Evolutionary conservation across 2,888 invertebrate species (phyloP), one percentile per base, ranked within the genome.

Genomic region (Thyatira batis): DNA sequence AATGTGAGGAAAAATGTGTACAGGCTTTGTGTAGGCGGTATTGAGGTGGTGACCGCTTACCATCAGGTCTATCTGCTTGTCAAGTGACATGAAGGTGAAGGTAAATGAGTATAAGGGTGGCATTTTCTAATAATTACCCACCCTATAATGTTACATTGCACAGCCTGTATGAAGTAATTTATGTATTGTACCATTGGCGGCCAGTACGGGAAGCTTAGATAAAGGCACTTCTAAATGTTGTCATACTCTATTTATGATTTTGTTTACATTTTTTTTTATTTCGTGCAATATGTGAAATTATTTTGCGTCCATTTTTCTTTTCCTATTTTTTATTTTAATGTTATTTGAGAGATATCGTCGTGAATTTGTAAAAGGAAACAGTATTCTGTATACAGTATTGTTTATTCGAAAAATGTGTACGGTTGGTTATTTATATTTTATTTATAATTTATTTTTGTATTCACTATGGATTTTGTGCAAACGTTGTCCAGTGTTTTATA

Each of bases 271-370:
- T 74, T 69, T 67, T 73, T 75, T 77, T 74, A 71, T 73, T 67
- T 78, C 82, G 91, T 92, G 91, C 91, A 91, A 91, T 91, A 92
- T 78, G 70, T 81, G 84, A 82, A 90, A 90, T 86, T 84, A 75
- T 81, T 88, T 91, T 91, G 87, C 91, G 91, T 91, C 91, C 91
- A 89, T 86, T 80, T 80, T 82, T 73, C 70, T 72, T 78, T 67
- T 70, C 60, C 60, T 54, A 58, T 63, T 58, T 62, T 67, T 61
- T 54, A 44, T 57, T 59, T 58, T 65, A 60, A 58, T 63, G 50
- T 56, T 52, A 49, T 60, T 64, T 62, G 59, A 64, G 65, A 64
- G 64, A 69, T 74, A 76, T 72, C 80, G 80, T 85, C 80, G 80
- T 84, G 84, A 84, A 84, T 13, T 85, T n/a, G n/a, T n/a, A n/a